Conservation (phyloP, 2,888 invertebrate species). For the Sphecodes monilicornis region DNA sequence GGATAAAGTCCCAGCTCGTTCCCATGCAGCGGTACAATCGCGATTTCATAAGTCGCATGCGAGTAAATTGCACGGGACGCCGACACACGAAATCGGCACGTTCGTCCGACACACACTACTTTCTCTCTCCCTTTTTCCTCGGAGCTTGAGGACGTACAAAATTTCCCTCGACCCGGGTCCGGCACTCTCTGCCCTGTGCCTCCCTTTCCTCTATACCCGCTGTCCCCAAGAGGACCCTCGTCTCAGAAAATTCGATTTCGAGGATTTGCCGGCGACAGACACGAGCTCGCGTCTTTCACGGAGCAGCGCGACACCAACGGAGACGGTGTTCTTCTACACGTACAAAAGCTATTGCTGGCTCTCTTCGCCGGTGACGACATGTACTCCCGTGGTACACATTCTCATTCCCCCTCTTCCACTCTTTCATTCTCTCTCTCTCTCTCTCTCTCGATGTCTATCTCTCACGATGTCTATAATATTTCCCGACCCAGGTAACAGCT, state of each 20-base stretch:
- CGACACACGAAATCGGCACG: slow-evolving; percentile 63
- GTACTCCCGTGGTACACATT: slow-evolving; percentile 4
- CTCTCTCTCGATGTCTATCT: neutral
- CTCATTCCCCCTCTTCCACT: too few species aligned
- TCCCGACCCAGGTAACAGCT: neutral
- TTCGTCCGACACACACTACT: slow-evolving; percentile 33
- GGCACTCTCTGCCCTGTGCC: slow-evolving; percentile 15
- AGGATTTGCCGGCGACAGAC: slow-evolving; percentile 68
- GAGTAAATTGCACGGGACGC: slow-evolving; percentile 62
- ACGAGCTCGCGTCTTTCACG: slow-evolving; percentile 53
- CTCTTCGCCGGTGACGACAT: slow-evolving; percentile 45
- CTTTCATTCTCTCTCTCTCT: too few species aligned
- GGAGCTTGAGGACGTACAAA: slow-evolving; percentile 37
- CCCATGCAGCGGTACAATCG: slow-evolving; percentile 10
- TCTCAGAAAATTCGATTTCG: slow-evolving; percentile 71
- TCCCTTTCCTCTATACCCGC: slow-evolving; percentile 20
- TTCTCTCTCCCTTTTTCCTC: slow-evolving; percentile 25
- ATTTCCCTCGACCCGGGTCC: slow-evolving; percentile 46
- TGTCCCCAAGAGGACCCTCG: slow-evolving; percentile 62
- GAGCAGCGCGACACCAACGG: slow-evolving; percentile 27
- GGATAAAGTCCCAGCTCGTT: slow-evolving; percentile 28
- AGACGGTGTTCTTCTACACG: slow-evolving; percentile 44
- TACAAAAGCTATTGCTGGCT: slow-evolving; percentile 43
- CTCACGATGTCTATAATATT: neutral
- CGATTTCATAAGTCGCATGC: slow-evolving; percentile 62